Evolutionary conservation across 2,113 vertebrate genomes (phyloP).

Genomic region (Leucopsar rothschildi): DNA sequence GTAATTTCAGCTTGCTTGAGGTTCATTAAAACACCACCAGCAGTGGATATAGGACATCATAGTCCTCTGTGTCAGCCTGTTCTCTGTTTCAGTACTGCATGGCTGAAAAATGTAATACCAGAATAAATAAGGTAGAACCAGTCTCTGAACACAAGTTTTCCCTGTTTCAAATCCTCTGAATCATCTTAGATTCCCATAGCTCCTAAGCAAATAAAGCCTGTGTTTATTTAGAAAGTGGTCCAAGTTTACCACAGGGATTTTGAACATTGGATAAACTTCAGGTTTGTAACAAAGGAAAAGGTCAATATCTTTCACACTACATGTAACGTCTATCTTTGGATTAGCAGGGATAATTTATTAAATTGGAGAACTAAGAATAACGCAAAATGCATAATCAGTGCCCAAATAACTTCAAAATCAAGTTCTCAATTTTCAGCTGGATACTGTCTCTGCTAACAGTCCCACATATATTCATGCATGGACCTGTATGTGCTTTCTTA

Average conservation of each 20-base stretch:
- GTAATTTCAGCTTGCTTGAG: not conserved
- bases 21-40: not conserved
- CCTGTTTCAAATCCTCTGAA: not conserved
- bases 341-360: not conserved
- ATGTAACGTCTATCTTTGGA: not conserved
- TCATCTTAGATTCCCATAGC: not conserved
- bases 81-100: not conserved
- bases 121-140: not conserved
- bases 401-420: not conserved
- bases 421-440: not conserved
- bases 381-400: not conserved
- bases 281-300: not conserved
- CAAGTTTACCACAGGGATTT: not conserved
- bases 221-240: not conserved
- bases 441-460: not conserved
- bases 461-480: rapidly evolving
- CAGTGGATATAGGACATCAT: not conserved
- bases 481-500: not conserved
- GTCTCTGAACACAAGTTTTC: not conserved
- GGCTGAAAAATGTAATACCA: rapidly evolving
- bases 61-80: not conserved
- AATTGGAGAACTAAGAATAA: not conserved
- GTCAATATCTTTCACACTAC: not conserved
- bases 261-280: not conserved
- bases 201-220: not conserved